A percentile compares a stretch with the other conserved stretches of the same genome.
phyloP scores from a whole-genome alignment of 2,113 vertebrate genomes.

The Leucopternis melanops region DNA sequence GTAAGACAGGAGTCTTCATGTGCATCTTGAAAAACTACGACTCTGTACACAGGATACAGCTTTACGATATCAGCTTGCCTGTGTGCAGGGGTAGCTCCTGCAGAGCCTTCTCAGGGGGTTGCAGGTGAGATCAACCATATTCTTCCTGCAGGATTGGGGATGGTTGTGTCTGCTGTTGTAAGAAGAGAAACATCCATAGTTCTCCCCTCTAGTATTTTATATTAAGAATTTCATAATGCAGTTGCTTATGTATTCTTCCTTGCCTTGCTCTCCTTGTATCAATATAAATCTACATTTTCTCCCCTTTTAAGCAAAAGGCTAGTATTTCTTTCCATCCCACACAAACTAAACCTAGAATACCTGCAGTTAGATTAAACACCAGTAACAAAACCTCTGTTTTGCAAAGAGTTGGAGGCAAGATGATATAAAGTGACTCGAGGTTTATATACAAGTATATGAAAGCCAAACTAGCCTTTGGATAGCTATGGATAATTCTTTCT shows the following conservation, averaged over 20 bases:
- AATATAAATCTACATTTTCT: not conserved
- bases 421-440: constrained; percentile 8
- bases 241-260: not conserved
- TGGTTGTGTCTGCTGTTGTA: not conserved
- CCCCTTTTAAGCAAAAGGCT: not conserved
- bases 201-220: not conserved
- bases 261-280: not conserved
- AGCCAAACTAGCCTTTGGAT: constrained; percentile 37
- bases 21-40: too few relatives aligned
- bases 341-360: constrained; percentile 7
- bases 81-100: not conserved
- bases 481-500: constrained; percentile 37
- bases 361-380: constrained; percentile 43
- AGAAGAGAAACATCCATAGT: not conserved
- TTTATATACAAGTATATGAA: not conserved
- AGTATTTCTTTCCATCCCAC: constrained; percentile 15
- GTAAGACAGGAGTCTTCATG: not conserved
- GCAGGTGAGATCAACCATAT: not conserved
- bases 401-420: not conserved
- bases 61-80: not conserved
- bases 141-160: not conserved
- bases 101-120: not conserved
- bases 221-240: not conserved
- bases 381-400: constrained; percentile 30
- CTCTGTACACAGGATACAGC: not conserved